A percentile compares a stretch with the other conserved stretches of the same genome.
phyloP scores from a whole-genome alignment of 2,797 vertebrate genomes.

The Hippoglossus hippoglossus region DNA sequence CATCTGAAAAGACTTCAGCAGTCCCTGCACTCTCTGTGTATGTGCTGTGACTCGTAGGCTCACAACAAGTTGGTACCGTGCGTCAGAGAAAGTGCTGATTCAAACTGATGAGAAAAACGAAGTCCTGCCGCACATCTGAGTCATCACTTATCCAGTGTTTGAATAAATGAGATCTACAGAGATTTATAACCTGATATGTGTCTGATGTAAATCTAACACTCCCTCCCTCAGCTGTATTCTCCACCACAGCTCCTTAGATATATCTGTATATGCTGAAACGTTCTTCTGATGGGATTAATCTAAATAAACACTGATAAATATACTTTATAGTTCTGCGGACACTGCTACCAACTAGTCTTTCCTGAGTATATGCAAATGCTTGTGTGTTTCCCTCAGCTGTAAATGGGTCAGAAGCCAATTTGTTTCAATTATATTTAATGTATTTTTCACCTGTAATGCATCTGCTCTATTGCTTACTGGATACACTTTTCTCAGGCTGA shows the following conservation, averaged over 20 bases:
- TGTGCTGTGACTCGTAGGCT: constrained; percentile 12
- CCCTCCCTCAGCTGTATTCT: constrained; percentile 11
- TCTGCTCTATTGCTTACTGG: constrained; percentile 3
- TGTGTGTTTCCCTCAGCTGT: neutral
- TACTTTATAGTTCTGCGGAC: neutral
- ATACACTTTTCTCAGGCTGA: constrained; percentile 26
- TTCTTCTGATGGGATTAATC: constrained; percentile 16
- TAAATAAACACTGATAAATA: constrained; percentile 20
- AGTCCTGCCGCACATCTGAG: constrained; percentile 13
- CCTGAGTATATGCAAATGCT: too few relatives aligned
- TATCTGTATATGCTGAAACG: constrained; percentile 15
- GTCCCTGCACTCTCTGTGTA: neutral
- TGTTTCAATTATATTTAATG: neutral
- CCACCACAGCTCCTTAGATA: neutral
- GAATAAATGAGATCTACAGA: constrained; percentile 20
- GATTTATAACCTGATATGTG: constrained; percentile 13
- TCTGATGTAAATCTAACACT: constrained; percentile 1
- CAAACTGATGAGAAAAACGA: constrained; percentile 3
- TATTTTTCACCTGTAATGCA: neutral
- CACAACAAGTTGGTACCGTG: neutral
- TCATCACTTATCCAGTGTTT: constrained; percentile 12
- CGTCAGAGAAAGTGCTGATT: constrained; percentile 26
- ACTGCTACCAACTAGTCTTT: neutral
- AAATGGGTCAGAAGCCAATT: constrained; percentile 17
- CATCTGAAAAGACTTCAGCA: neutral